Base-by-base conservation (phyloP, 2,797 vertebrate genomes). In the Protosalanx chinensis region DNA sequence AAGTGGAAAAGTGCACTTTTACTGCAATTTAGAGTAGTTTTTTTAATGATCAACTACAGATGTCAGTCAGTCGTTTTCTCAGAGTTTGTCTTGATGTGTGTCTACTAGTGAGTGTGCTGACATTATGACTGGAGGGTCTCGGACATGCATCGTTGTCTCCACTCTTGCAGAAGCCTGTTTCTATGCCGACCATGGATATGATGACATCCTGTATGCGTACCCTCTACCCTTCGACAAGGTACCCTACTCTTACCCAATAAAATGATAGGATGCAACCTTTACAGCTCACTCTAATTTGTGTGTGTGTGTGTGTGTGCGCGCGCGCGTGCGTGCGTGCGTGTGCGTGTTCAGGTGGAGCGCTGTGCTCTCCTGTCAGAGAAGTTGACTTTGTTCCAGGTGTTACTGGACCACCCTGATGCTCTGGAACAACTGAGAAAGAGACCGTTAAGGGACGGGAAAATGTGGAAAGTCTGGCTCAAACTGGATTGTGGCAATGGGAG, bases 151-250 rank as follows among this genome's bases (percentile, higher is more conserved):
- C 0, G 93, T 89, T 27, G 94, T 95, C 29, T 94, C 94, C 81
- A 95, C 94, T 0, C 70, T 95, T 81, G 93, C 93, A 1, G 93
- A 95, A 69, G 94, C 93, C 2, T 80, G 18, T 29, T 93, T 94
- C 78, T 94, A 92, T 49, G 91, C 93, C 0, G 89, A 93, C 18
- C 85, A 90, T 0, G 94, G 93, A 46, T 95, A 92, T 72, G 93
- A 95, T 8, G 94, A 95, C 87, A 94, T 95, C 84, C 90, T 95
- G 6, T 95, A 94, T 41, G 94, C 93, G 0, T 94, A 92, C 78
- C 91, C 87, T 1, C 35, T 95, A 67, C 92, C 93, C 0, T 88
- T 91, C 61, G 89, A 91, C 80, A 93, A 94, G 83, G 90, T 90
- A 66, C 4, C 63, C n/a, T 53, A 30, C 58, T 18, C 8, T 23